These are phyloP conservation scores for Hystrix cristata DNA, from an alignment of 2,113 vertebrate species.

Conservation along the genomic window DNA sequence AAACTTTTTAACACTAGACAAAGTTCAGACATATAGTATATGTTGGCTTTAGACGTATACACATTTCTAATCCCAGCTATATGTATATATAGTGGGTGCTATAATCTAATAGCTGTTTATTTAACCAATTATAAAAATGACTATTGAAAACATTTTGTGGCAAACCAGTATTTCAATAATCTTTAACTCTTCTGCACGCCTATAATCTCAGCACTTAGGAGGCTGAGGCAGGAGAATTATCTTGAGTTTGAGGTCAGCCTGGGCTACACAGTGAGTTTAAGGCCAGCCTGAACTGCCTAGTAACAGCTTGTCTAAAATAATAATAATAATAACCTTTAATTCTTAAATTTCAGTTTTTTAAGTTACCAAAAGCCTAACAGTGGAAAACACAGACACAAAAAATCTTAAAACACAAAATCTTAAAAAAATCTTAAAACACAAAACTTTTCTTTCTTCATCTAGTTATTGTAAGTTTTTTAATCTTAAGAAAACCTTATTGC, in stretches of 20 bases:
- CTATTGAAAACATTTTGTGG: not conserved
- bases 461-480: not conserved
- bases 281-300: not conserved
- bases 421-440: not conserved
- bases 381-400: not conserved
- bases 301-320: not conserved
- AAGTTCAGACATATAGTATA: not conserved
- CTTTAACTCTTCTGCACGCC: not conserved
- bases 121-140: not conserved
- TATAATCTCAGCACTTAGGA: not conserved
- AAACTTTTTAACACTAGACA: not conserved
- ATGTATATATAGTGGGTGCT: not conserved
- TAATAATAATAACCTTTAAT: not conserved
- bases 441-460: not conserved
- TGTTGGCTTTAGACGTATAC: not conserved
- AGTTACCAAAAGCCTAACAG: not conserved
- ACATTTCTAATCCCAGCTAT: not conserved
- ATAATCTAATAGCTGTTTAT: not conserved
- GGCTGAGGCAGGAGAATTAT: not conserved
- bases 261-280: not conserved
- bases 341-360: not conserved
- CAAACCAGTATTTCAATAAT: not conserved
- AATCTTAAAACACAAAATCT: not conserved
- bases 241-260: not conserved
- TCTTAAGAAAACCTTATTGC: not conserved